Percentiles rank a stretch among this genome's conserved stretches.
These are phyloP conservation scores for Hirundo rustica DNA, from an alignment of 2,797 vertebrate genomes.

Conservation along the genomic window DNA sequence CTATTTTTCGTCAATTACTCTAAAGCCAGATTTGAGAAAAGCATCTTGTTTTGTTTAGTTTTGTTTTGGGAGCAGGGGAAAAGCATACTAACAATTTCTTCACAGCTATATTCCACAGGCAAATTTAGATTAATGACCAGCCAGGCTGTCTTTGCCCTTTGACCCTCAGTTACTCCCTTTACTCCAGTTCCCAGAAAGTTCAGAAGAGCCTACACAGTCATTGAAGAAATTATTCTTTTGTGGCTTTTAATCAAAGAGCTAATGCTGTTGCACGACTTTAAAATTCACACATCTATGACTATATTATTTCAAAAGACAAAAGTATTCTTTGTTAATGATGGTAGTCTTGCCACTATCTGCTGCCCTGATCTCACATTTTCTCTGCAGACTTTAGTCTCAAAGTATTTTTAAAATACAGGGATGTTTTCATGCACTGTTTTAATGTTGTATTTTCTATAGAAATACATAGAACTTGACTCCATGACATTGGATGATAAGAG, in stretches of 20 bases:
- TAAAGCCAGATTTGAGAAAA: not conserved
- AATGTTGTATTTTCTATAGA: not conserved
- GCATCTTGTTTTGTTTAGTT: not conserved
- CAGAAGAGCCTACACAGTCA: not conserved
- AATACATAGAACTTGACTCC: not conserved
- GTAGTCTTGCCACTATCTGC: not conserved
- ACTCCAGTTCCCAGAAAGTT: not conserved
- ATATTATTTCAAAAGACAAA: not conserved
- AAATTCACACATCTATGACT: not conserved
- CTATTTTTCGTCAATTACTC: not conserved
- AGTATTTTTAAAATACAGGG: not conserved
- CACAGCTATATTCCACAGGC: not conserved
- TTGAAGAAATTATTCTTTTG: not conserved
- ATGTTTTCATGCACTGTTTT: not conserved
- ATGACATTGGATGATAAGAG: not conserved
- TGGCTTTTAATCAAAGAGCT: not conserved
- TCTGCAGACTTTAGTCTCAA: not conserved
- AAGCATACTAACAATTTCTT: not conserved
- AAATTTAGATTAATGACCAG: not conserved
- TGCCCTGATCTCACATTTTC: not conserved
- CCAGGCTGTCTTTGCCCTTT: not conserved
- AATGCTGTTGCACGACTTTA: not conserved
- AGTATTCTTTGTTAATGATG: not conserved
- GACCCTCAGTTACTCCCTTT: not conserved
- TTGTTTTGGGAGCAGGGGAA: rapidly evolving